Percentiles rank a stretch among this genome's conserved stretches.
Evolutionary conservation across 2,113 vertebrate genomes (phyloP).

Genomic region (Myiozetetes cayanensis): DNA sequence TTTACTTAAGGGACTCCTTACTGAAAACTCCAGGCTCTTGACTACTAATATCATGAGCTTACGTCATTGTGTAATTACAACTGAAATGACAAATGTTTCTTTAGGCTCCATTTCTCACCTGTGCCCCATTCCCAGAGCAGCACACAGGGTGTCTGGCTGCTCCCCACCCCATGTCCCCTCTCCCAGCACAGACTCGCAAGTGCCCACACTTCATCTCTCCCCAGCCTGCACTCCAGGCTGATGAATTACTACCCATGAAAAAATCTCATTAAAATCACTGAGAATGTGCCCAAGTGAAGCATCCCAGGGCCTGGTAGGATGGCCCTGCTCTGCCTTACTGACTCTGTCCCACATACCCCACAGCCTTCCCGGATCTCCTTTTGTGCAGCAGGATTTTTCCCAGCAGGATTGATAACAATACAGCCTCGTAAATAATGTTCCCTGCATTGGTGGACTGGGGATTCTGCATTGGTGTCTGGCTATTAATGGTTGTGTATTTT

Average conservation of each 20-base stretch:
- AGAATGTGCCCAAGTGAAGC: neutral
- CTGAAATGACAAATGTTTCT: constrained; percentile 61
- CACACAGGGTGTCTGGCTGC: neutral
- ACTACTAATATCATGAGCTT: constrained; percentile 72
- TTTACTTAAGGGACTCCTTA: constrained; percentile 79
- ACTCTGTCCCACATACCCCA: accelerated
- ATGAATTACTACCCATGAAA: neutral
- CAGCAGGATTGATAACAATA: neutral
- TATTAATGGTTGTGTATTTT: neutral
- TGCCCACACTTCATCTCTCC: neutral
- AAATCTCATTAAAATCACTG: neutral
- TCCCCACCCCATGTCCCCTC: neutral
- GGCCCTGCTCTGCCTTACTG: accelerated
- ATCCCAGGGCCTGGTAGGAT: neutral
- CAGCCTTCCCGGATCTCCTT: neutral
- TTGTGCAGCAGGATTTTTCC: neutral
- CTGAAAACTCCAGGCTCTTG: constrained; percentile 73
- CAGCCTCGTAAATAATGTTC: neutral
- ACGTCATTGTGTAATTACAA: constrained; percentile 72
- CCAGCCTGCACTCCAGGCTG: neutral
- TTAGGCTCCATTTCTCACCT: neutral
- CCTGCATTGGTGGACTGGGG: neutral
- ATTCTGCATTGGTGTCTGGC: neutral
- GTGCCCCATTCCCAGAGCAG: neutral
- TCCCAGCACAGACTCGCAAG: neutral